These are phyloP conservation scores for Xyrichtys novacula DNA, from an alignment of 2,797 vertebrate genomes.

Conservation along the genomic window DNA sequence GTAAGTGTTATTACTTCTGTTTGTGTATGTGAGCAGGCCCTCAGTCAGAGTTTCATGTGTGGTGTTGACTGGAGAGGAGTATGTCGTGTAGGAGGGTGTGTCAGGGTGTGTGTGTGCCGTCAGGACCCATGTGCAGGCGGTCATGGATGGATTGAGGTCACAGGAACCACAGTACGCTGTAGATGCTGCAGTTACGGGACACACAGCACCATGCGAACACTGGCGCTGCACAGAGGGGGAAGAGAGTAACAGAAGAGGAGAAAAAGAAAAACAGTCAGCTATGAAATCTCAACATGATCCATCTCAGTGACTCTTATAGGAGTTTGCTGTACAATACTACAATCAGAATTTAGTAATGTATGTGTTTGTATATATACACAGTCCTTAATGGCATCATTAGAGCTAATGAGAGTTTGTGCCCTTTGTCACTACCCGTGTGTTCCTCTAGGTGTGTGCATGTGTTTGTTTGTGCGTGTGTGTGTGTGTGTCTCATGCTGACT, in stretches of 20 bases:
- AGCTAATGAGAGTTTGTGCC: constrained; percentile 74
- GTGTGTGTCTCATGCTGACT: constrained; percentile 73
- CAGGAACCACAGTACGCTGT: constrained; percentile 89
- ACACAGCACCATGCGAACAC: constrained; percentile 84
- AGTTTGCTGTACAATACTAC: too few relatives aligned
- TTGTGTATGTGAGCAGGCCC: constrained; percentile 20
- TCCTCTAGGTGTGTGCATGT: constrained; percentile 41
- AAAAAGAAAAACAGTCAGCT: background rate
- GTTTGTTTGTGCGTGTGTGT: too few relatives aligned
- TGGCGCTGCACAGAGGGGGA: constrained; percentile 74
- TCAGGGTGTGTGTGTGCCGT: constrained; percentile 32
- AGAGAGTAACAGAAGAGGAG: background rate
- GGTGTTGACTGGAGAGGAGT: constrained; percentile 35
- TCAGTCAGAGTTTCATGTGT: constrained; percentile 62
- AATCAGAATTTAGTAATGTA: constrained; percentile 14
- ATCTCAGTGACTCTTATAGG: background rate
- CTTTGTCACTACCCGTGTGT: constrained; percentile 63
- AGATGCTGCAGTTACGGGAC: constrained; percentile 82
- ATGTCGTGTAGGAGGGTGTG: constrained; percentile 12
- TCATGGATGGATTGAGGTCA: constrained; percentile 85
- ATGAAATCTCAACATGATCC: background rate
- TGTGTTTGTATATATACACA: constrained; percentile 11
- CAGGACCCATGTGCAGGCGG: constrained; percentile 84
- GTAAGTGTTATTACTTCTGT: constrained; percentile 24
- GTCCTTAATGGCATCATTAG: constrained; percentile 77